phyloP scores from a whole-genome alignment of 2,888 invertebrate genomes.

The Onthophagus sagittarius region DNA sequence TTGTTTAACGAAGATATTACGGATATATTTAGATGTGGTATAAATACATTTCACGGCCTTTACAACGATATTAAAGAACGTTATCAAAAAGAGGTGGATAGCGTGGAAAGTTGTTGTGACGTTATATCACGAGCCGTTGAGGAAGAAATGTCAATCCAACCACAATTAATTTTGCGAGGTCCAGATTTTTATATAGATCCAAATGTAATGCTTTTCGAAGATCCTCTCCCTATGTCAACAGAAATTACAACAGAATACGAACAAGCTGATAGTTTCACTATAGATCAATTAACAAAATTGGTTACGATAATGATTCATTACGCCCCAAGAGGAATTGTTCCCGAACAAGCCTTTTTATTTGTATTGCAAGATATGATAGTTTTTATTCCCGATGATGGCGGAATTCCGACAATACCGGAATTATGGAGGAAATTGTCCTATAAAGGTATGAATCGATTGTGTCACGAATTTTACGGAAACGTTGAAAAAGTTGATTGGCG shows the following conservation, averaged over 20 bases:
- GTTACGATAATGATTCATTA: conserved; percentile 41
- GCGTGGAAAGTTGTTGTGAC: conserved; percentile 43
- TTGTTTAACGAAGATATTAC: conserved; percentile 50
- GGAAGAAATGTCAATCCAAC: conserved; percentile 45
- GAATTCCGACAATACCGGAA: conserved; percentile 36
- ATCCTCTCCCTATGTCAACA: conserved; percentile 34
- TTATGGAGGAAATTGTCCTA: conserved; percentile 43
- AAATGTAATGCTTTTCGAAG: conserved; percentile 39
- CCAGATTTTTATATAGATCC: conserved; percentile 45
- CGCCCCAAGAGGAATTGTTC: conserved; percentile 46
- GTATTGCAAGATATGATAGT: conserved; percentile 48
- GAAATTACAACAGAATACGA: conserved; percentile 27
- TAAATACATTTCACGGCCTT: conserved; percentile 52
- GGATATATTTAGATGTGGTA: conserved; percentile 50
- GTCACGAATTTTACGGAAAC: conserved; percentile 52
- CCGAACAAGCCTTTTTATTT: conserved; percentile 44
- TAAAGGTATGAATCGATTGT: conserved; percentile 22
- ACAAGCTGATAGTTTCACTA: conserved; percentile 34
- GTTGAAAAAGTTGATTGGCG: conserved; percentile 60
- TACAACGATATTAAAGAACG: conserved; percentile 49
- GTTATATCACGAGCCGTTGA: conserved; percentile 46
- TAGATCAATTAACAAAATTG: conserved; percentile 38
- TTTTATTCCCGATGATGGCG: conserved; percentile 40
- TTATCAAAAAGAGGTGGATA: conserved; percentile 45
- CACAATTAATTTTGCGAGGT: conserved; percentile 46